Percentiles rank a stretch among this genome's conserved stretches.
These are phyloP conservation scores for Alligator mississippiensis DNA, from an alignment of 2,113 vertebrate genomes.

Conservation along the genomic window DNA sequence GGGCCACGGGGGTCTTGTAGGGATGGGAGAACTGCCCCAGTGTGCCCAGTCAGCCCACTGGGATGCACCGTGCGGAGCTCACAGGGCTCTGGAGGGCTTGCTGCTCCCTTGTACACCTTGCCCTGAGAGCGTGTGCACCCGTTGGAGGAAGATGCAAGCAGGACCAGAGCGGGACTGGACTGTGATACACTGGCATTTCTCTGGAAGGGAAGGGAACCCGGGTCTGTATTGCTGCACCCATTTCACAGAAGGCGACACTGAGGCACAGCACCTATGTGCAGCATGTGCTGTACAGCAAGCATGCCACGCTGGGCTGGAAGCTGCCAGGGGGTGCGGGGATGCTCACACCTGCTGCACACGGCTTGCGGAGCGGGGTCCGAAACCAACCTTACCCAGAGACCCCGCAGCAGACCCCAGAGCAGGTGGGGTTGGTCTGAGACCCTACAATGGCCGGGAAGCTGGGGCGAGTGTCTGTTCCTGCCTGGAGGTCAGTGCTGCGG, in stretches of 20 bases:
- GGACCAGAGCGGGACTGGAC: too few relatives aligned
- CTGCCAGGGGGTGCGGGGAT: accelerated
- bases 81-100: too few relatives aligned
- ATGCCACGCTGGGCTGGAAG: accelerated
- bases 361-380: accelerated
- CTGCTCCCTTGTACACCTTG: too few relatives aligned
- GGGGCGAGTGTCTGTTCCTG: accelerated
- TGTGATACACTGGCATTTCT: too few relatives aligned
- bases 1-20: not conserved
- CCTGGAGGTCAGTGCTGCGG: not conserved
- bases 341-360: too few relatives aligned
- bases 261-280: not conserved
- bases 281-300: accelerated
- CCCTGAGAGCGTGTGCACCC: too few relatives aligned
- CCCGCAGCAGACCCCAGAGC: not conserved
- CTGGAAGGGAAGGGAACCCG: not conserved
- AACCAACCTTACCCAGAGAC: accelerated
- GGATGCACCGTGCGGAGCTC: too few relatives aligned
- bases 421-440: too few relatives aligned
- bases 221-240: not conserved
- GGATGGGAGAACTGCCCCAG: not conserved
- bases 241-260: not conserved
- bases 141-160: too few relatives aligned
- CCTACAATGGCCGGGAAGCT: not conserved
- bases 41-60: too few relatives aligned